Evolutionary conservation across 2,113 vertebrate genomes (phyloP).

Genomic region (Albula glossodonta): DNA sequence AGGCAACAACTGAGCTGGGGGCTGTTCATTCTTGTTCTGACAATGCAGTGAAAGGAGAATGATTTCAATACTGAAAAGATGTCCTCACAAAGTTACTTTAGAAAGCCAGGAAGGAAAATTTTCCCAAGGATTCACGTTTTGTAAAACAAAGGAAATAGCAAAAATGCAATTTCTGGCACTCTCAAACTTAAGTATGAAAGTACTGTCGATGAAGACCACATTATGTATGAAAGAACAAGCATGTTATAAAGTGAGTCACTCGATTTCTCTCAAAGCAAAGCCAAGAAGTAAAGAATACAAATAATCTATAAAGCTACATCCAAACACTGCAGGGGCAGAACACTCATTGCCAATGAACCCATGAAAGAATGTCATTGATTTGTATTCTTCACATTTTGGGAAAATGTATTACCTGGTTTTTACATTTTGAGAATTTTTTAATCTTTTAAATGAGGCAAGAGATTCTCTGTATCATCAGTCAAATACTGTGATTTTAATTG

Average conservation of each 20-base stretch:
- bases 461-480: too few species aligned
- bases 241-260: not conserved
- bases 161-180: not conserved
- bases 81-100: not conserved
- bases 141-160: not conserved
- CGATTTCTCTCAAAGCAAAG: too few species aligned
- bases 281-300: not conserved
- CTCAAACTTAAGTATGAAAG: not conserved
- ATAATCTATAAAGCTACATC: not conserved
- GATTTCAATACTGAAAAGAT: not conserved
- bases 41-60: not conserved
- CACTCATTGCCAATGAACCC: too few species aligned
- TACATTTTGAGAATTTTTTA: too few species aligned
- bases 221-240: not conserved
- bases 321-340: too few species aligned
- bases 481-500: too few species aligned
- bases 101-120: not conserved
- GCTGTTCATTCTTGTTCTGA: constrained; percentile 9
- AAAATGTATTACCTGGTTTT: too few species aligned
- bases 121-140: not conserved
- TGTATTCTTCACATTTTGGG: too few species aligned
- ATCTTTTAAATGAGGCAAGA: too few species aligned
- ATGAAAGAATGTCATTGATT: too few species aligned
- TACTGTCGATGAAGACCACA: not conserved
- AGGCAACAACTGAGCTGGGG: constrained; percentile 4